phyloP scores from a whole-genome alignment of 2,113 vertebrate species.

The Butastur rufipennis region DNA sequence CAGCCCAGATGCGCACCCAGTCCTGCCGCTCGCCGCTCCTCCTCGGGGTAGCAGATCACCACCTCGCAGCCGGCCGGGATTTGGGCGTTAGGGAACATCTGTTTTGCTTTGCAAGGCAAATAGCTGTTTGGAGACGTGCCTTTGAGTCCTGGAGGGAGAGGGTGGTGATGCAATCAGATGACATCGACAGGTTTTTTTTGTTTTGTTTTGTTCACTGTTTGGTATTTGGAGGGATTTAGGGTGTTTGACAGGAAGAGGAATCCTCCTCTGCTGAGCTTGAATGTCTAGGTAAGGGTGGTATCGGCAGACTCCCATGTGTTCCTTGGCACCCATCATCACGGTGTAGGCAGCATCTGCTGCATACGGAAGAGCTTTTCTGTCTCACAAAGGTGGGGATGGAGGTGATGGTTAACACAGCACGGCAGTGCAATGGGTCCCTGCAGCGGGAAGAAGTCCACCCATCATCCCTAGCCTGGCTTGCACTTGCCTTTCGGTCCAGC shows the following conservation, averaged over 20 bases:
- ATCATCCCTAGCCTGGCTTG: neutral
- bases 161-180: slow-evolving; percentile 24
- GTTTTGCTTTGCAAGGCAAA: neutral
- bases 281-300: neutral
- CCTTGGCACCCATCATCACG: neutral
- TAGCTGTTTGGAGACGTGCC: neutral
- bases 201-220: neutral
- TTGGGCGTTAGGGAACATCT: neutral
- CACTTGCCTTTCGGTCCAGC: neutral
- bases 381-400: neutral
- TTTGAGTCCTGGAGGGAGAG: neutral
- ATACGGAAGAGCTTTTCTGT: neutral
- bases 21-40: neutral
- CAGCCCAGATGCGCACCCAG: neutral
- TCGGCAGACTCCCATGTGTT: neutral
- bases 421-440: neutral
- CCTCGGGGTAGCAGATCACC: neutral
- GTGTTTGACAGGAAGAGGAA: neutral
- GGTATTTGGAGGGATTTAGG: neutral
- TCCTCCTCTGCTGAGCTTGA: neutral
- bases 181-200: neutral
- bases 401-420: neutral
- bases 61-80: neutral
- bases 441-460: neutral
- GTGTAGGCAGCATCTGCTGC: neutral